Evolutionary conservation across 2,888 invertebrate species (phyloP).

Genomic region (Melieria crassipennis): DNA sequence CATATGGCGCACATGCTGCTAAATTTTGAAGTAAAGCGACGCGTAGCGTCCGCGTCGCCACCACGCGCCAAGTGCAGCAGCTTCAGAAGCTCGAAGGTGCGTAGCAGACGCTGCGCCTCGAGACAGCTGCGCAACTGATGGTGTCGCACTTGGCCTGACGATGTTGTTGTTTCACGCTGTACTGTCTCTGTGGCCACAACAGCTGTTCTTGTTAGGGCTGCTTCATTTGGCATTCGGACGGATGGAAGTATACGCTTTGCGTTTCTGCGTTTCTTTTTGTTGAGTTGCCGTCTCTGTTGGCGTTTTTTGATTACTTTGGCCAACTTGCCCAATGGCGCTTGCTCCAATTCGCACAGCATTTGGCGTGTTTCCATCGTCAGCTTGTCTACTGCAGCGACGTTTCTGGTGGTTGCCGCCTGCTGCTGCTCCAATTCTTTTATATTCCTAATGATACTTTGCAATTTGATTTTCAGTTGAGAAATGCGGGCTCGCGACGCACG

Average conservation of each 20-base stretch:
- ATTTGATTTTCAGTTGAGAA: conserved; percentile 21
- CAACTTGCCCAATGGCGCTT: conserved; percentile 32
- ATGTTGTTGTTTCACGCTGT: neutral
- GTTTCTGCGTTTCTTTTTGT: conserved; percentile 20
- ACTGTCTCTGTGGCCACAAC: neutral
- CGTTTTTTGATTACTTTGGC: conserved; percentile 33
- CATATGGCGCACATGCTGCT: conserved; percentile 50
- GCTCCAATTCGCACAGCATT: conserved; percentile 34
- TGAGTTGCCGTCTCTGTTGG: conserved; percentile 38
- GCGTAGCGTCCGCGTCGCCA: conserved; percentile 38
- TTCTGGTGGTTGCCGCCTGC: too few species aligned
- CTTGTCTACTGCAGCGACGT: neutral
- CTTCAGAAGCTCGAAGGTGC: conserved; percentile 51
- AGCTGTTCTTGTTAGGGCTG: neutral
- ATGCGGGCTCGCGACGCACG: neutral
- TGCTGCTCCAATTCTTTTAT: conserved; percentile 35
- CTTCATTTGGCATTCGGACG: neutral
- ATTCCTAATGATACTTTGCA: conserved; percentile 31
- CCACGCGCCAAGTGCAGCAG: conserved; percentile 48
- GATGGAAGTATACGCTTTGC: conserved; percentile 18
- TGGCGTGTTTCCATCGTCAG: conserved; percentile 35
- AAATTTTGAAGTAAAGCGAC: conserved; percentile 41
- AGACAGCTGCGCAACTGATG: conserved; percentile 42
- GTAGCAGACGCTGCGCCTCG: conserved; percentile 49
- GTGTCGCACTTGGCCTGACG: conserved; percentile 13